Evolutionary conservation across 1,140 invertebrate species (phyloP), one percentile per base, ranked within the genome.

Genomic region (Portunus trituberculatus): DNA sequence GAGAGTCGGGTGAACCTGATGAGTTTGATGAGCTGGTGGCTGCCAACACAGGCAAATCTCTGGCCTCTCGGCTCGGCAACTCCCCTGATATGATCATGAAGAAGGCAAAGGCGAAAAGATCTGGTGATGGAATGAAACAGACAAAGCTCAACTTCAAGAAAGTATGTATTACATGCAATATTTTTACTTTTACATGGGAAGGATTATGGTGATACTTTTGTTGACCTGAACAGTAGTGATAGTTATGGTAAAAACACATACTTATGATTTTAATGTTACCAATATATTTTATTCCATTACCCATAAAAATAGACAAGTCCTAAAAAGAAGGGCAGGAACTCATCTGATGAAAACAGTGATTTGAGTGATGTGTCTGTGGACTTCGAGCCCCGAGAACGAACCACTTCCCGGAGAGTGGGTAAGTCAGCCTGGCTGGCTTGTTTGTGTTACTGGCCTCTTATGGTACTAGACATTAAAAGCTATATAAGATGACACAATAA

Each of bases 51-150:
- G 83, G 96, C 20, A 96, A 96, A 59, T 93, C 96, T 91, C 28
- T 93, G 32, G 45, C 95, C 91, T 82, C 88, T 45, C 90, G 96
- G 94, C 95, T 94, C 45, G 96, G 96, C 39, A 97, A 96, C 20
- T 92, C 96, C 25, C 95, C 96, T 3, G 93, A 95, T 10, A 28
- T 93, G 59, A 93, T 96, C n/a, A 29, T 84, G 8, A 96, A 96
- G 93, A 94, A 94, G 31, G 87, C 92, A 14, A 96, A 96, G 89
- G 95, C 96, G 76, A 87, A 96, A 83, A 96, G 96, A 14, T 97
- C 98, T 96, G 98, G 98, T 96, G 98, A 98, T 97, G 95, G 96
- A 12, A 88, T 97, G 96, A 96, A 96, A 94, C 96, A 96, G 96
- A 96, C 96, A 8, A 97, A 97, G 94, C 88, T 96, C 39, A 96